Evolutionary conservation across 2,113 vertebrate species (phyloP).

Genomic region (Cryptotis parvus): DNA sequence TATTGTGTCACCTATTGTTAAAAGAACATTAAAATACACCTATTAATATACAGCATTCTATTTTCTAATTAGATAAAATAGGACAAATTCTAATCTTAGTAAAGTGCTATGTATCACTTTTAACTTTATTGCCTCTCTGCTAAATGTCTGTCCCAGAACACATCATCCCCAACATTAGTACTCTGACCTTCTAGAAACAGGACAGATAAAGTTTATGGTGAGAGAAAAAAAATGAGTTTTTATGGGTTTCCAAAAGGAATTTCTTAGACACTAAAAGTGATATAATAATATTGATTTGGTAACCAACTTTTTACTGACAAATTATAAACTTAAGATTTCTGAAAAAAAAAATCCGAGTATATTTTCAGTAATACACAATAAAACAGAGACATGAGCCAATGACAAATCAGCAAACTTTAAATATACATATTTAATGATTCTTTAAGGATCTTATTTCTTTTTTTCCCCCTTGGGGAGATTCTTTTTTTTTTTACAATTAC

Average conservation of each 20-base stretch:
- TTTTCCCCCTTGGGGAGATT: no score
- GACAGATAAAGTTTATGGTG: slow-evolving; percentile 61
- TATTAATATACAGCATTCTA: not conserved
- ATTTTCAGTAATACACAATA: slow-evolving; percentile 30
- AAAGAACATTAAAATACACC: not conserved
- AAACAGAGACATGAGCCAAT: not conserved
- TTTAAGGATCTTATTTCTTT: slow-evolving; percentile 14
- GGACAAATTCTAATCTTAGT: slow-evolving; percentile 39
- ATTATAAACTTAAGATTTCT: slow-evolving; percentile 52
- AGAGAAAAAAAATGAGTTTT: slow-evolving; percentile 73
- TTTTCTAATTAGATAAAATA: slow-evolving; percentile 32
- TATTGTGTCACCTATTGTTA: slow-evolving; percentile 39
- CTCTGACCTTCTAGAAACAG: slow-evolving; percentile 73
- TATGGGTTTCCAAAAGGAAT: slow-evolving; percentile 66
- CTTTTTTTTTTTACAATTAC: no score
- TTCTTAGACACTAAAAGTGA: slow-evolving; percentile 58
- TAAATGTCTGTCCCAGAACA: slow-evolving; percentile 68
- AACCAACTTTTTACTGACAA: slow-evolving; percentile 67
- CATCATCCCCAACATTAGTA: slow-evolving; percentile 67
- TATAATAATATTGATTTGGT: slow-evolving; percentile 70
- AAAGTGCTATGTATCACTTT: slow-evolving; percentile 28
- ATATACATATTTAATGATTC: not conserved
- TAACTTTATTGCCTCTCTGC: slow-evolving; percentile 56
- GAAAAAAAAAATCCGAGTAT: slow-evolving; percentile 53
- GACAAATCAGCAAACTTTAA: slow-evolving; percentile 48